Conservation (phyloP, 2,888 invertebrate species). For the Coelinius sp. region DNA sequence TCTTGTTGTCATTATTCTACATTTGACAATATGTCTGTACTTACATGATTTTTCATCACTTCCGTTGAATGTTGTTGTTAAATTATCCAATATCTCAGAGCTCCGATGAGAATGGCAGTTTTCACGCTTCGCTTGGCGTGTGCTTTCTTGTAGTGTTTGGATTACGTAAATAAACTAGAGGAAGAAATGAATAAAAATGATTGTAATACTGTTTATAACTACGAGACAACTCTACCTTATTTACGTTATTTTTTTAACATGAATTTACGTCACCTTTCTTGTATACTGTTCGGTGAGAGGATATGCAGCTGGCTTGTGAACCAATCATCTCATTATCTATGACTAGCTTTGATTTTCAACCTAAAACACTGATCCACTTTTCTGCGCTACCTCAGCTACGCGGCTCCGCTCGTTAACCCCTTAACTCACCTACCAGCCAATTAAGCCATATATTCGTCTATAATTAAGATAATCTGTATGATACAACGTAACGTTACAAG, state of each 20-base stretch:
- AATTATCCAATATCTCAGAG: conserved; percentile 35
- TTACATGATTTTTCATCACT: conserved; percentile 49
- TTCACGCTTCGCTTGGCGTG: conserved; percentile 53
- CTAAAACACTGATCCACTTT: conserved; percentile 48
- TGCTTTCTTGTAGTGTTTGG: background rate
- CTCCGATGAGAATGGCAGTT: conserved; percentile 52
- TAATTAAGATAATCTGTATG: conserved; percentile 37
- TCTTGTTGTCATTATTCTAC: background rate
- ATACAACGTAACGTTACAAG: background rate
- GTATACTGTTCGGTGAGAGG: conserved; percentile 33
- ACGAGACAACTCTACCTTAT: conserved; percentile 13
- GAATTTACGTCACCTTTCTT: conserved; percentile 27
- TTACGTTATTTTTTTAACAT: conserved; percentile 19
- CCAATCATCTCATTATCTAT: conserved; percentile 54
- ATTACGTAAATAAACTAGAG: background rate
- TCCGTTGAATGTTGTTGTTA: background rate
- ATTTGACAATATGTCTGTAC: conserved; percentile 4
- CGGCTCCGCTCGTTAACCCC: conserved; percentile 45
- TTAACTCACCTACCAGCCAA: conserved; percentile 42
- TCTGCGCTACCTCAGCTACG: conserved; percentile 49
- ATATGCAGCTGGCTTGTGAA: conserved; percentile 43
- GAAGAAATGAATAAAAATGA: background rate
- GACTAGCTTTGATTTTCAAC: conserved; percentile 47
- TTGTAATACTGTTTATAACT: conserved; percentile 1
- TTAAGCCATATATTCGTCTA: conserved; percentile 35